Conservation (phyloP, 2,797 vertebrate genomes). For the Stomatorhinus walkeri region DNA sequence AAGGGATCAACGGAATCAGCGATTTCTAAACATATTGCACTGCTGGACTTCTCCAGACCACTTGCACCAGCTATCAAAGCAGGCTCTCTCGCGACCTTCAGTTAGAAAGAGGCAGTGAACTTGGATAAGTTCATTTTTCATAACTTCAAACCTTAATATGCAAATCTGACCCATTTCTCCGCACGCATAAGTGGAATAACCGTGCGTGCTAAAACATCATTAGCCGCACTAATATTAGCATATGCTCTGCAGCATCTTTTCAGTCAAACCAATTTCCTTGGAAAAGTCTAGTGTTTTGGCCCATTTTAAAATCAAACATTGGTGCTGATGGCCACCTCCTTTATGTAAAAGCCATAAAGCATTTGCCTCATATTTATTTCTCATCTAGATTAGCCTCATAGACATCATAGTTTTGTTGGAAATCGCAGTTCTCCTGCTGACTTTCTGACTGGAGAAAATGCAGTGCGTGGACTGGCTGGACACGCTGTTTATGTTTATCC, state of each 20-base stretch:
- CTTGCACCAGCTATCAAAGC: not conserved
- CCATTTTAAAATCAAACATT: not conserved
- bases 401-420: not conserved
- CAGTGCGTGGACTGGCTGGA: not conserved
- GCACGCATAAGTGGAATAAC: not conserved
- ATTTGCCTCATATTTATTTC: not conserved
- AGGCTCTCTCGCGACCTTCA: not conserved
- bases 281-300: not conserved
- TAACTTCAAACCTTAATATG: not conserved
- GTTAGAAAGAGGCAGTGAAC: not conserved
- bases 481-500: not conserved
- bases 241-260: not conserved
- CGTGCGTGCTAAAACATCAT: not conserved
- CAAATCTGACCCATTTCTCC: constrained; percentile 16
- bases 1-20: not conserved
- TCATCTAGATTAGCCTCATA: not conserved
- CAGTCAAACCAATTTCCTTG: not conserved
- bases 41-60: not conserved
- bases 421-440: not conserved
- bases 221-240: not conserved
- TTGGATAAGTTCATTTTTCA: constrained; percentile 2
- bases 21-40: not conserved
- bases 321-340: not conserved
- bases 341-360: not conserved
- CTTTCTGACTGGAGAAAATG: not conserved